phyloP scores from a whole-genome alignment of 2,113 vertebrate species.

The Excalfactoria chinensis region DNA sequence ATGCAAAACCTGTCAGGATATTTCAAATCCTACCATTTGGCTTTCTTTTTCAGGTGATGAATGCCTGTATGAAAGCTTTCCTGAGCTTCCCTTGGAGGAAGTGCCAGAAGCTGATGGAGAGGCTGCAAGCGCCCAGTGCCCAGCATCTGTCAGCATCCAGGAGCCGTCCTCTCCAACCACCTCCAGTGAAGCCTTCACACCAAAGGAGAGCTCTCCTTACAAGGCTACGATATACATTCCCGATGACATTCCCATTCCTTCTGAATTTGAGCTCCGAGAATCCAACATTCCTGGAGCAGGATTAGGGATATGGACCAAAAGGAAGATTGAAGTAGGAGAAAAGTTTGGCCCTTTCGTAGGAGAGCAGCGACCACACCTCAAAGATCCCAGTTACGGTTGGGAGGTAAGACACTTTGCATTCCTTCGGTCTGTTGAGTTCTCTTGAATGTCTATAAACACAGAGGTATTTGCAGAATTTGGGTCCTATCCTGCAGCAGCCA shows the following conservation, averaged over 20 bases:
- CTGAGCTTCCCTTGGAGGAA: conserved; percentile 85
- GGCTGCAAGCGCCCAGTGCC: conserved; percentile 59
- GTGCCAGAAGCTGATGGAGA: conserved; percentile 82
- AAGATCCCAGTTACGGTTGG: conserved; percentile 87
- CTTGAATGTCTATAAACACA: not conserved
- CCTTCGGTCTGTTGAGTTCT: not conserved
- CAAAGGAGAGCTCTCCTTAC: conserved; percentile 85
- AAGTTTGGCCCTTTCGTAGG: conserved; percentile 92
- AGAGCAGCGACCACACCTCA: conserved; percentile 82
- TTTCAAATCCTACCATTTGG: conserved; percentile 37
- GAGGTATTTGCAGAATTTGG: conserved; percentile 16
- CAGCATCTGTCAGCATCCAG: conserved; percentile 73
- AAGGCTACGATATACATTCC: conserved; percentile 84
- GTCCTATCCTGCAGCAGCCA: not conserved
- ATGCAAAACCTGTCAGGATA: not conserved
- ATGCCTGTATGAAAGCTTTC: conserved; percentile 84
- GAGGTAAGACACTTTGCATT: conserved; percentile 85
- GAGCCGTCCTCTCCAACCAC: conserved; percentile 84
- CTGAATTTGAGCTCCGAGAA: conserved; percentile 93
- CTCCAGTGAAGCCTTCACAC: conserved; percentile 86
- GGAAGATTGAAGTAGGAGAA: conserved; percentile 89
- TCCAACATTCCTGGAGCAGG: conserved; percentile 83
- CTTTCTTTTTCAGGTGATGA: conserved; percentile 85
- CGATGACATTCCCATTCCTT: conserved; percentile 87
- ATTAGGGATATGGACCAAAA: conserved; percentile 93